Base-by-base conservation (phyloP, 23 tunicate species). In the Botrylloides violaceus region DNA sequence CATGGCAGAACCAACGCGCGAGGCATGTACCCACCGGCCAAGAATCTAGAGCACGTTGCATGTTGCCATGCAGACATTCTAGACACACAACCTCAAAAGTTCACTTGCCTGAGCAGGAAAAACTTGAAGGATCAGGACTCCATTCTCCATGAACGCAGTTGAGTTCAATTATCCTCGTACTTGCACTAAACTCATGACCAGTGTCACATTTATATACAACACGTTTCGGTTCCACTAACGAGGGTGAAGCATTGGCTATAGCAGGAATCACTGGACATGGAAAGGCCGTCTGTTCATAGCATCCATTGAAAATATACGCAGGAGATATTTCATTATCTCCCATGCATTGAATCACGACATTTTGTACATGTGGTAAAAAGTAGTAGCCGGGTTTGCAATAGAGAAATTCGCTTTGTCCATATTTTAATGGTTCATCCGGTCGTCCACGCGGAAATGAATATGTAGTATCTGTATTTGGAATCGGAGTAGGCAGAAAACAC, bases 321-420 rank as follows among this genome's bases (percentile, higher is more conserved):
- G 53, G 53, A 7, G 9, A 18, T 25, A 19, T 29, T 73, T 43
- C 15, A 15, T 43, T 70, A 32, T 82, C 65, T 33, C 29, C 76
- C 29, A 37, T 47, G 66, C 87, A 82, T 3, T 43, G 27, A 1
- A 82, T 1, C 5, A 2, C 32, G 34, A 62, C 2, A 2, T 0
- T 0, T 29, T 38, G 48, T 15, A 66, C 71, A 3, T 62, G 64
- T 31, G 76, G 49, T 9, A 34, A 33, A 32, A 82, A 75, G 35
- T 76, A 66, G 34, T 32, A 76, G 6, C 71, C 70, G 18, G 39
- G n/a, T 7, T 43, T 18, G 76, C 87, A 82, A 43, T 29, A 22
- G 62, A 49, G 59, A 2, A 0, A 0, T 34, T 32, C 60, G 0
- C 3, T 32, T 20, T 68, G 3, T 25, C 65, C 48, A 47, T 63